phyloP scores from a whole-genome alignment of 2,113 vertebrate genomes.

The Pollachius pollachius region DNA sequence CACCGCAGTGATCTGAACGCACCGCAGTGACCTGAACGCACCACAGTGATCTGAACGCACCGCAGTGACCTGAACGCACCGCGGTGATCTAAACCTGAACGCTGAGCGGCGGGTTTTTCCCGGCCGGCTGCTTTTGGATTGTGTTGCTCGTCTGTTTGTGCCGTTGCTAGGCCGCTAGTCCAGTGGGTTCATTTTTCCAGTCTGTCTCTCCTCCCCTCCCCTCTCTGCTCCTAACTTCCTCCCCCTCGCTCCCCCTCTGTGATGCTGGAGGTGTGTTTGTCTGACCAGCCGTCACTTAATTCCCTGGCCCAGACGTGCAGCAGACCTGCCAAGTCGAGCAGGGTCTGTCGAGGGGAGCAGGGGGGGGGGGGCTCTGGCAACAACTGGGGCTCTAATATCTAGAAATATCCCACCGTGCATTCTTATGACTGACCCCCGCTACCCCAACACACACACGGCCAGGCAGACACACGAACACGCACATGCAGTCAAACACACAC shows the following conservation, averaged over 20 bases:
- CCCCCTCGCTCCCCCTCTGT: slow-evolving; percentile 28
- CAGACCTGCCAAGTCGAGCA: slow-evolving; percentile 48
- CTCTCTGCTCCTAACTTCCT: slow-evolving; percentile 37
- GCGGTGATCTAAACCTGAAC: slow-evolving; percentile 5
- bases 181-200: slow-evolving; percentile 49
- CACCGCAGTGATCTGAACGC: not conserved
- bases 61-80: slow-evolving; percentile 7
- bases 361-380: slow-evolving; percentile 38
- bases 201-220: slow-evolving; percentile 36
- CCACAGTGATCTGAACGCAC: not conserved
- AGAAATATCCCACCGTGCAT: slow-evolving; percentile 54
- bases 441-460: not conserved
- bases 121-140: slow-evolving; percentile 20
- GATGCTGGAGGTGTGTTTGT: slow-evolving; percentile 44
- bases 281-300: slow-evolving; percentile 25
- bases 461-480: not conserved
- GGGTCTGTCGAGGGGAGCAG: slow-evolving; percentile 35
- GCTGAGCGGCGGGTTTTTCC: slow-evolving; percentile 10
- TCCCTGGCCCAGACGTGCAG: slow-evolving; percentile 19
- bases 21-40: not conserved
- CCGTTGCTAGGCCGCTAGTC: slow-evolving; percentile 68
- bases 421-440: slow-evolving; percentile 19
- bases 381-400: slow-evolving; percentile 53
- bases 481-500: not conserved
- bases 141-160: slow-evolving; percentile 63